phyloP scores from a whole-genome alignment of 1,140 invertebrate species.

The Marisa cornuarietis region DNA sequence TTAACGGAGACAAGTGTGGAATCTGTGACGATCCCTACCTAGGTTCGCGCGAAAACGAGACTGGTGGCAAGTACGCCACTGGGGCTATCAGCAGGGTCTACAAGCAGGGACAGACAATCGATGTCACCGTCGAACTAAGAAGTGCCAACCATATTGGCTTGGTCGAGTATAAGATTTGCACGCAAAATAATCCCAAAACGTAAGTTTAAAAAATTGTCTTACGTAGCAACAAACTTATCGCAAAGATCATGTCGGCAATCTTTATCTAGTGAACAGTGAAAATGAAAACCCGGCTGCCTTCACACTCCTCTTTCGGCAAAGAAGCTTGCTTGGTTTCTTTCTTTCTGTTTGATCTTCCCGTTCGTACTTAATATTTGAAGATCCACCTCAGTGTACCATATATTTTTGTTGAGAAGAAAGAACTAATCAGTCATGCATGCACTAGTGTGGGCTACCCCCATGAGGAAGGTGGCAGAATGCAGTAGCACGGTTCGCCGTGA shows the following conservation, averaged over 20 bases:
- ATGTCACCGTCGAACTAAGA: constrained; percentile 37
- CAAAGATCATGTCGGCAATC: background rate
- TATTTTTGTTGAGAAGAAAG: no score
- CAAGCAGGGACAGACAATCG: constrained; percentile 39
- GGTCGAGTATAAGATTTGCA: constrained; percentile 57
- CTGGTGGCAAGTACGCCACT: constrained; percentile 44
- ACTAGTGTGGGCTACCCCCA: no score
- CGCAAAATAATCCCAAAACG: constrained; percentile 63
- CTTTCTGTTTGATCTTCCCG: no score
- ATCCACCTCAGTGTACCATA: no score
- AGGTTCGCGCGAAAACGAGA: constrained; percentile 48
- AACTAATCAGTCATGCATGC: no score
- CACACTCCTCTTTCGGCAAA: background rate
- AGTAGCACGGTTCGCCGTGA: no score
- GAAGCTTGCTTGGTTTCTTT: no score
- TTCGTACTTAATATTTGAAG: no score
- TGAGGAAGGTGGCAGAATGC: no score
- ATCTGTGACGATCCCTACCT: constrained; percentile 63
- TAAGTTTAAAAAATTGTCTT: background rate
- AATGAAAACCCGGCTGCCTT: background rate
- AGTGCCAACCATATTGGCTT: constrained; percentile 54
- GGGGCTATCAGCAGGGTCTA: constrained; percentile 48
- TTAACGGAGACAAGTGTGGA: constrained; percentile 60
- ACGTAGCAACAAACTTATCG: background rate
- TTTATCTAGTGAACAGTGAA: background rate